Evolutionary conservation across 2,797 vertebrate species (phyloP).

Genomic region (Myotis planiceps): DNA sequence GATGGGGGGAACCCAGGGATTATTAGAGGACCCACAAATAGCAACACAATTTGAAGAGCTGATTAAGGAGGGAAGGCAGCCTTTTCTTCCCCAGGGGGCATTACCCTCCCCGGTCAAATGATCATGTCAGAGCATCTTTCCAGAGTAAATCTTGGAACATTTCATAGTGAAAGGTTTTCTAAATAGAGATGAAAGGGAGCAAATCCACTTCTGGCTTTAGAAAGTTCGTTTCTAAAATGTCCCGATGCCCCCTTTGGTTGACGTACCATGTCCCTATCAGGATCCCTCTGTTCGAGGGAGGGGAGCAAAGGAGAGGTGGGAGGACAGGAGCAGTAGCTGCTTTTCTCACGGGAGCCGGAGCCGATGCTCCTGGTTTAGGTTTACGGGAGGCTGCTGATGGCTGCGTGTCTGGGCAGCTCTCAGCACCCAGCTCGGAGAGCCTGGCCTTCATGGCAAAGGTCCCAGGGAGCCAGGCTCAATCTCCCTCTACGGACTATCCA

Average conservation of each 20-base stretch:
- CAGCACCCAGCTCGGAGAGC: neutral
- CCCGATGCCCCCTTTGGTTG: neutral
- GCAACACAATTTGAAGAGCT: neutral
- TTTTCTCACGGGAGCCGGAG: neutral
- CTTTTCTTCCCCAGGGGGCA: neutral
- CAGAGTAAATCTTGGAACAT: neutral
- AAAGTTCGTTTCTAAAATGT: neutral
- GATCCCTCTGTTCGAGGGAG: neutral
- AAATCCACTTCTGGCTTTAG: neutral
- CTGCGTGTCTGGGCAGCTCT: constrained; percentile 59
- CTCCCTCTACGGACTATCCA: neutral
- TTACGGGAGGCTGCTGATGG: neutral
- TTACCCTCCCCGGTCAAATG: neutral
- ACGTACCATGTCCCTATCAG: neutral
- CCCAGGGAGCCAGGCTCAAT: neutral
- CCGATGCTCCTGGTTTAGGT: neutral
- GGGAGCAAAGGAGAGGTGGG: neutral
- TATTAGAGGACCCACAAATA: neutral
- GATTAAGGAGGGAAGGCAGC: neutral
- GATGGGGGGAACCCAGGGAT: neutral
- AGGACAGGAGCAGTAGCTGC: neutral
- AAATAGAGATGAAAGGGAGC: neutral
- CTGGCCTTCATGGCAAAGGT: constrained; percentile 8
- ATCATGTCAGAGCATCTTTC: neutral
- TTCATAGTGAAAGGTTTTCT: neutral